Percentiles rank a stretch among this genome's conserved stretches.
Conservation (phyloP, 2,888 invertebrate species). For the Acrobasis repandana region DNA sequence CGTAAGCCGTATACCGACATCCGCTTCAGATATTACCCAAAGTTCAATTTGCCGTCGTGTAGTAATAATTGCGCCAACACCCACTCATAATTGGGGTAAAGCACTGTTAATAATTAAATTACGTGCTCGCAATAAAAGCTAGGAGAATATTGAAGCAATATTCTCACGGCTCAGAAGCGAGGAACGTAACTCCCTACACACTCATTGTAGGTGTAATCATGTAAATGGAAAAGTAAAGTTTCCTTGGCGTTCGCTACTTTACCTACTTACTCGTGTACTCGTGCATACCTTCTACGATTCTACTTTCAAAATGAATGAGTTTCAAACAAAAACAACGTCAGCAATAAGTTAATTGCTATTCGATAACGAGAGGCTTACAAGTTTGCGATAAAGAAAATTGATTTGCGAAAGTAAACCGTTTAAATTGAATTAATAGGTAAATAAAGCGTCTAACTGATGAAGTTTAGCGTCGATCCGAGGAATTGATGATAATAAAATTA, state of each 20-base stretch:
- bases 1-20: conserved; percentile 29
- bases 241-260: conserved; percentile 1
- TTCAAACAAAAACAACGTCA: conserved; percentile 32
- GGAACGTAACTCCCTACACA: conserved; percentile 27
- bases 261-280: background rate
- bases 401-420: conserved; percentile 20
- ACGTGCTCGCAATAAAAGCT: conserved; percentile 44
- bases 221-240: conserved; percentile 31
- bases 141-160: conserved; percentile 26
- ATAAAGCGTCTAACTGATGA: conserved; percentile 24
- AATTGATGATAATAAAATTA: conserved; percentile 26
- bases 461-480: conserved; percentile 20
- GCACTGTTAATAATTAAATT: conserved; percentile 61
- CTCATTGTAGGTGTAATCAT: conserved; percentile 30
- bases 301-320: background rate
- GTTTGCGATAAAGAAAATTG: conserved; percentile 22
- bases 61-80: conserved; percentile 42
- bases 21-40: conserved; percentile 44
- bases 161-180: conserved; percentile 25
- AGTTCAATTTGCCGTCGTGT: conserved; percentile 44
- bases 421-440: conserved; percentile 26
- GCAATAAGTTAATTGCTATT: conserved; percentile 45
- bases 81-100: conserved; percentile 47
- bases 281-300: background rate
- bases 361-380: conserved; percentile 28